Percentiles rank a stretch among this genome's conserved stretches.
Conservation (phyloP, 2,113 vertebrate species). For the Nesogale talazaci region DNA sequence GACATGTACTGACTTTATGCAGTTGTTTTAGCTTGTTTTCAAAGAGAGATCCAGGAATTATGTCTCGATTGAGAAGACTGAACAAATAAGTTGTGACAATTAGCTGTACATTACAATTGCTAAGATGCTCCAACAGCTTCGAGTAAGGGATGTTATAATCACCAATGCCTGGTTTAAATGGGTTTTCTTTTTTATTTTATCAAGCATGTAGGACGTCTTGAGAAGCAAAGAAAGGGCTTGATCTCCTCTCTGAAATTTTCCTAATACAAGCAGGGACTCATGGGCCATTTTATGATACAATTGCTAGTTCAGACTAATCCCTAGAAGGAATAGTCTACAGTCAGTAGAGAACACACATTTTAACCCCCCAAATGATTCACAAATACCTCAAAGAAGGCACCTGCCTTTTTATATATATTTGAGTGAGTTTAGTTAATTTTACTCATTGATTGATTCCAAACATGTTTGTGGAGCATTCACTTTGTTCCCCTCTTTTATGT, state of each 20-base stretch:
- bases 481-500: fast-evolving
- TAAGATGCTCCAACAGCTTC: neutral
- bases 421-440: neutral
- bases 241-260: neutral
- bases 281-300: neutral
- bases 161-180: neutral
- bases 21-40: neutral
- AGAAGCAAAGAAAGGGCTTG: neutral
- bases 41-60: neutral
- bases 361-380: neutral
- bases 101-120: neutral
- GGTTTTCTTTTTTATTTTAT: neutral
- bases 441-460: neutral
- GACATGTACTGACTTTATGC: neutral
- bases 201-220: neutral
- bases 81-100: too few species aligned
- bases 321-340: neutral
- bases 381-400: neutral
- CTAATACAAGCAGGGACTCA: neutral
- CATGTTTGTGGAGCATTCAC: fast-evolving
- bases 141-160: neutral
- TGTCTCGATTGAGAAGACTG: neutral
- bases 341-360: neutral
- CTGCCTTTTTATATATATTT: neutral
- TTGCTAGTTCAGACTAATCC: neutral